A percentile compares a stretch with the other conserved stretches of the same genome.
These are phyloP conservation scores for Epizoanthus stellaris DNA, from an alignment of 92 coral and sea anemone species.

Conservation along the genomic window DNA sequence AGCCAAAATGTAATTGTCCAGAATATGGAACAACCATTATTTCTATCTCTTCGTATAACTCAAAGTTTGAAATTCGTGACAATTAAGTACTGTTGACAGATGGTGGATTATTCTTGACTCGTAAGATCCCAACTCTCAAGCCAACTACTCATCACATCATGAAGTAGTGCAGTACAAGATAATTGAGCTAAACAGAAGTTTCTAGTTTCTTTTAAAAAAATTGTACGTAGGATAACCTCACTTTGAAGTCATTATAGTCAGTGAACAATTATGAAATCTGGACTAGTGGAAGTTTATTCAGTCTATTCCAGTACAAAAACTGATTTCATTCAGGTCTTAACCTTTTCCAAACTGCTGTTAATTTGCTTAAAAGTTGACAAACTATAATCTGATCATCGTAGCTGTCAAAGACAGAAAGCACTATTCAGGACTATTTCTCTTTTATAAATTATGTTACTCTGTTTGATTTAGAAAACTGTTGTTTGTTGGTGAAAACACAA, in stretches of 20 bases:
- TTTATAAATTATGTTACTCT: background rate
- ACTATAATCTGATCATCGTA: background rate
- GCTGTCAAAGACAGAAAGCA: background rate
- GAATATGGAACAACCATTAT: background rate
- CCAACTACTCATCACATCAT: background rate
- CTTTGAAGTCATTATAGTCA: too few species aligned
- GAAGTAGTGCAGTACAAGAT: too few species aligned
- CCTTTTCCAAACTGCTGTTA: background rate
- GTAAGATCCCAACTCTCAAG: background rate
- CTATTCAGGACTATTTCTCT: background rate
- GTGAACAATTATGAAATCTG: too few species aligned
- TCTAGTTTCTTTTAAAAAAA: background rate
- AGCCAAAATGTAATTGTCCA: too few species aligned
- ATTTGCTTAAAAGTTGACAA: background rate
- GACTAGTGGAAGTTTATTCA: too few species aligned
- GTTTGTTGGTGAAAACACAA: background rate
- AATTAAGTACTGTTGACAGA: slow-evolving; percentile 8
- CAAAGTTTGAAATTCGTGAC: background rate
- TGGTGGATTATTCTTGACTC: background rate
- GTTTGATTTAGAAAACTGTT: background rate
- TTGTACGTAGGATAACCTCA: background rate
- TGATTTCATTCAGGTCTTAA: background rate
- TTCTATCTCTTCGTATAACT: background rate
- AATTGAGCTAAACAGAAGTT: too few species aligned
- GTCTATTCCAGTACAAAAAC: too few species aligned